Base-by-base conservation (phyloP, 37 sponge, comb jelly and placozoan genomes). In the Eunapius fragilis region DNA sequence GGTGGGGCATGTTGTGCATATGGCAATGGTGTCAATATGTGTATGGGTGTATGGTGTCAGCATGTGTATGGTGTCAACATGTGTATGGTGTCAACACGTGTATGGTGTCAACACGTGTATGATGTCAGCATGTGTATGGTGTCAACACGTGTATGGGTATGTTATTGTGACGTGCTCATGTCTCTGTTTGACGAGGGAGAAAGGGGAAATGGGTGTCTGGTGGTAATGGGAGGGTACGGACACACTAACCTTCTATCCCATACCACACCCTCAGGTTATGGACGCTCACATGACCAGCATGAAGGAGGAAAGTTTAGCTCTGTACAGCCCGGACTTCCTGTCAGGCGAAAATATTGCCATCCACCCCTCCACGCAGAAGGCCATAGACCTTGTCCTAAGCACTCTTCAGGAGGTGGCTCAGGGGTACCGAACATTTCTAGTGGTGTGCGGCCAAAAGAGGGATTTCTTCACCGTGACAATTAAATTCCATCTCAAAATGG, bases 391-490 rank as follows among this genome's bases (percentile, higher is more conserved):
- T 45, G 47, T 45, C 47, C 47, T 25, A 3, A 73, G 31, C 22
- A 25, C 30, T 9, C 4, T 30, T 4, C n/a, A 33, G 31, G 34
- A 12, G 14, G 7, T 76, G 3, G 31, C 37, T 10, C 27, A 6
- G 24, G 22, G 36, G 12, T 19, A 85, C 37, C 41, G 76, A 34
- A 67, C 77, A 2, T 17, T 25, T 28, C 47, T 14, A 4, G 7
- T 45, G 47, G 47, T 45, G 47, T 45, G 47, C 9, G 47, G 47
- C 47, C 94, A 94, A 50, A 94, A 94, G 85, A 90, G 94, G 36
- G 91, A 94, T 48, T 82, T 90, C 37, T 90, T 74, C 68, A 94
- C 87, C 11, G 82, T 84, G 45, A 84, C 81, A 77, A 88, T 93
- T 72, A 89, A 87, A 48, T 93, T 87, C 47, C 89, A 89, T 81